Percentiles rank a stretch among this genome's conserved stretches.
Conservation (phyloP, 2,797 vertebrate species). For the Falco rusticolus region DNA sequence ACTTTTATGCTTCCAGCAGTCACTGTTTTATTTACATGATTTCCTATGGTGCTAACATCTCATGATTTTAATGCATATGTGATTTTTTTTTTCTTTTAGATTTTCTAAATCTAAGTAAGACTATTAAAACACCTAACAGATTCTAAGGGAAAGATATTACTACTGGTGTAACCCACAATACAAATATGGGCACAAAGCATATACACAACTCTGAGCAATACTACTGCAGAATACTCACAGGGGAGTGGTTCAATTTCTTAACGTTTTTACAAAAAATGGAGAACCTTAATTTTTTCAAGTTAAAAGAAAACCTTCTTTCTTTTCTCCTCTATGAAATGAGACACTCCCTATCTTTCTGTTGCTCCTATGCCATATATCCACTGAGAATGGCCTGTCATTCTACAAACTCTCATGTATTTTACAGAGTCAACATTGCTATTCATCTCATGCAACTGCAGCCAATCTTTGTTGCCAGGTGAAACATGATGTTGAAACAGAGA, state of each 20-base stretch:
- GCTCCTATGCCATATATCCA: background rate
- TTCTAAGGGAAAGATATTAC: background rate
- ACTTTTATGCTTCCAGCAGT: background rate
- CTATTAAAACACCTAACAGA: background rate
- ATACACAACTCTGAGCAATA: background rate
- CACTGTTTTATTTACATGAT: background rate
- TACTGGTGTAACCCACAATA: background rate
- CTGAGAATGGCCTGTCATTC: constrained; percentile 6
- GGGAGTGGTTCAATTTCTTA: background rate
- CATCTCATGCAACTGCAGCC: constrained; percentile 41
- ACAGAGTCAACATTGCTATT: constrained; percentile 41
- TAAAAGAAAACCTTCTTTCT: background rate
- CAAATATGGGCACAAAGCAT: background rate
- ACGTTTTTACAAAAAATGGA: background rate
- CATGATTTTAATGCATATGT: background rate
- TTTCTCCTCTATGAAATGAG: background rate
- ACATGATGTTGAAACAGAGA: constrained; percentile 39
- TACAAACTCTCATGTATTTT: constrained; percentile 19
- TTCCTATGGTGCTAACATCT: background rate
- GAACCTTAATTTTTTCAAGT: background rate
- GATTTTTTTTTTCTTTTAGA: background rate
- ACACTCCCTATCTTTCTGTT: background rate
- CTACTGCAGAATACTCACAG: background rate
- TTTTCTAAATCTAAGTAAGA: background rate
- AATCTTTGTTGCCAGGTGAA: constrained; percentile 58